phyloP scores from a whole-genome alignment of 2,113 vertebrate genomes.

The Cynopterus brachyotis region DNA sequence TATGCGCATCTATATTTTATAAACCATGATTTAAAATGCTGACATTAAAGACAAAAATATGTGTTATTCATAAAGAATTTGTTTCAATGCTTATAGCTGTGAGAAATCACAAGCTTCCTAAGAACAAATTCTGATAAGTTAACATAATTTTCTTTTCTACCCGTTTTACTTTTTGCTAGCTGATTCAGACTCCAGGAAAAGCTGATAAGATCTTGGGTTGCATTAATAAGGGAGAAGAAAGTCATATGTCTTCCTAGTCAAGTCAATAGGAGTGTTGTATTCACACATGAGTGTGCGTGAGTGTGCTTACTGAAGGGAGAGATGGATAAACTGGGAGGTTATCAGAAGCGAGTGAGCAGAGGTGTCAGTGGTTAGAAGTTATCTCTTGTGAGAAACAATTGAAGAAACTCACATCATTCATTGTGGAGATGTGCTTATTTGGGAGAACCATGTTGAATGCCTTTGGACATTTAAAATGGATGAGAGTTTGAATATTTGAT shows the following conservation, averaged over 20 bases:
- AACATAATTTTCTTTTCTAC: neutral
- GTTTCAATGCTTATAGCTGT: neutral
- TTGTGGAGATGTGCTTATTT: neutral
- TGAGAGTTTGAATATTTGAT: neutral
- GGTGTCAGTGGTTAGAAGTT: neutral
- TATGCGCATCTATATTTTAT: neutral
- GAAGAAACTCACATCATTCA: neutral
- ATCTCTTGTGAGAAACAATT: neutral
- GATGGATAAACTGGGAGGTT: neutral
- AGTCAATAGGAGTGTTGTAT: neutral
- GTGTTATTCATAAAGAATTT: neutral
- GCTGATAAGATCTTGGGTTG: neutral
- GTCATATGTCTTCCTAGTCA: neutral
- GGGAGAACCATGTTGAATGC: neutral
- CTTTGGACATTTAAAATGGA: neutral
- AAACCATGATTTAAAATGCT: slow-evolving; percentile 1
- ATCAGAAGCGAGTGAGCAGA: neutral
- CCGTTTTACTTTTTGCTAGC: neutral
- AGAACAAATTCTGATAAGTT: neutral
- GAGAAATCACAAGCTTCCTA: neutral
- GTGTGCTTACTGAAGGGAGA: neutral
- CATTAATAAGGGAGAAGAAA: neutral
- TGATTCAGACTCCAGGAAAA: neutral
- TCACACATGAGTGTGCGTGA: too few relatives aligned
- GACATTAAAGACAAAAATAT: neutral